Evolutionary conservation across 2,888 invertebrate genomes (phyloP).

Genomic region (Cylloceria caligata): DNA sequence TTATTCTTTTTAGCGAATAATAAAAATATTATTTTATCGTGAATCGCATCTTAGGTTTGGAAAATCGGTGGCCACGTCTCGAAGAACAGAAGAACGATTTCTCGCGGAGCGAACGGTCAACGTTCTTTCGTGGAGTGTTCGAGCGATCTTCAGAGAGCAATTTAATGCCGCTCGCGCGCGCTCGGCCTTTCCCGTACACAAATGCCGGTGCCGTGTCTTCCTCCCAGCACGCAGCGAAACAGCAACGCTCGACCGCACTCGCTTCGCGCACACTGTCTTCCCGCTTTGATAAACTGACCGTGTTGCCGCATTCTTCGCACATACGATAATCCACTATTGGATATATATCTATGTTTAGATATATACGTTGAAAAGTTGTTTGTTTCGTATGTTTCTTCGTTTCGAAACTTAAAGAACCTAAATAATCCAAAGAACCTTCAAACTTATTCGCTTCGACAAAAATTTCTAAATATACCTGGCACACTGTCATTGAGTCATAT

Average conservation of each 20-base stretch:
- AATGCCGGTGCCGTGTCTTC: constrained; percentile 66
- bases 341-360: neutral
- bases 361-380: no score
- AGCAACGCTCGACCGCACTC: constrained; percentile 33
- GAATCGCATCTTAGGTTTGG: neutral
- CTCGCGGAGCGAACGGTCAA: constrained; percentile 38
- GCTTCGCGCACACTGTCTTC: constrained; percentile 20
- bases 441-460: no score
- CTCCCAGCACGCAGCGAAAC: constrained; percentile 38
- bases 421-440: no score
- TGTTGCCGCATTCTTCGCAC: constrained; percentile 45
- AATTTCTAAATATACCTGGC: no score
- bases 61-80: neutral
- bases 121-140: constrained; percentile 34
- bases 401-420: no score
- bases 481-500: no score
- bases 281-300: constrained; percentile 43
- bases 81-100: neutral
- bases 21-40: neutral
- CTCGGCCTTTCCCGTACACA: constrained; percentile 52
- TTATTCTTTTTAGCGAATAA: no score
- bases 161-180: constrained; percentile 44
- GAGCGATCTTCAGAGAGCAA: constrained; percentile 23
- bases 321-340: constrained; percentile 11
- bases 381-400: no score